Conservation (phyloP, 2,888 invertebrate species). For the Holacanthella duospinosa region DNA sequence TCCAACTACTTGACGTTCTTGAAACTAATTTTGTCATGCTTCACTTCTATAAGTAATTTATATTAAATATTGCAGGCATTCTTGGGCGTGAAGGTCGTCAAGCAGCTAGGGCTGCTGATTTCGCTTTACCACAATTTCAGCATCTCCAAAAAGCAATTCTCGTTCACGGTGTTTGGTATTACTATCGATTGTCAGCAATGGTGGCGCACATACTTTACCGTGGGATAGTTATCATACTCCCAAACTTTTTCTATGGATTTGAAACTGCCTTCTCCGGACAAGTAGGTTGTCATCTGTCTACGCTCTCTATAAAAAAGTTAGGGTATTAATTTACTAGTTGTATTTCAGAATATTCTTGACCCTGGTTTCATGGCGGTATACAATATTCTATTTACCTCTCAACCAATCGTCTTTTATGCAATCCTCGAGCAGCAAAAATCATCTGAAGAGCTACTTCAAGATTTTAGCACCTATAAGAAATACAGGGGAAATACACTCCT, state of each 20-base stretch:
- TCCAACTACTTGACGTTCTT: no score
- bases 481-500: no score
- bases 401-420: no score
- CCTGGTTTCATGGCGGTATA: no score
- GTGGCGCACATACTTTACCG: conserved; percentile 80
- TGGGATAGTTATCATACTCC: conserved; percentile 62
- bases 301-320: background rate
- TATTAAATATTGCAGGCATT: no score
- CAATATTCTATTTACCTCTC: no score
- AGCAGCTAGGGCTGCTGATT: conserved; percentile 63
- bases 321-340: conserved; percentile 3
- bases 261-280: conserved; percentile 45
- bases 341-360: no score
- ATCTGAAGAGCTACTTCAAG: no score
- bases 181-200: conserved; percentile 58
- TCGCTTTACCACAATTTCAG: conserved; percentile 71
- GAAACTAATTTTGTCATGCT: no score
- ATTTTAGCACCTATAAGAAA: no score
- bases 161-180: conserved; percentile 76
- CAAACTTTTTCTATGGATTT: conserved; percentile 48
- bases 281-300: conserved; percentile 35
- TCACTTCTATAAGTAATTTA: background rate
- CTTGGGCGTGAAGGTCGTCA: conserved; percentile 52
- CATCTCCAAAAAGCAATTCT: conserved; percentile 64
- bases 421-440: no score